These are phyloP conservation scores for Syngnathus scovelli DNA, from an alignment of 2,113 vertebrate species.

Conservation along the genomic window DNA sequence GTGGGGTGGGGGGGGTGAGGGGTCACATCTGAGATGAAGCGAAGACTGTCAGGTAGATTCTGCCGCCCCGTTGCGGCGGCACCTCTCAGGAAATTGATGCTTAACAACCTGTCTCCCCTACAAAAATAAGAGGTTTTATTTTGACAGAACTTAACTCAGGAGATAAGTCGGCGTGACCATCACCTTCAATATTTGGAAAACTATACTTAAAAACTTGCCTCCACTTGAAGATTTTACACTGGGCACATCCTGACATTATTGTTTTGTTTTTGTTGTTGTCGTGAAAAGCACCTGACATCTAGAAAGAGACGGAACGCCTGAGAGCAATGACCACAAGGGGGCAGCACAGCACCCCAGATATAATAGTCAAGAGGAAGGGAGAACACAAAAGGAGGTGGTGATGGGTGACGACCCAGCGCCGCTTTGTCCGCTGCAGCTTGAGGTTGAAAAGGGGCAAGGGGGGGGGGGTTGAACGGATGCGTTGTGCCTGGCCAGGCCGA, in stretches of 20 bases:
- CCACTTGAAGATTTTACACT: slow-evolving; percentile 17
- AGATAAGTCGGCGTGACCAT: slow-evolving; percentile 74
- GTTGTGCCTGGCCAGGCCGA: slow-evolving; percentile 46
- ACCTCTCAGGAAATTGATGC: background rate
- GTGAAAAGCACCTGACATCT: slow-evolving; percentile 57
- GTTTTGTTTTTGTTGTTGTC: slow-evolving; percentile 1
- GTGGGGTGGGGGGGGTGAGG: background rate
- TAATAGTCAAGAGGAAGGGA: slow-evolving; percentile 17
- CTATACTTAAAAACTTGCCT: slow-evolving; percentile 6
- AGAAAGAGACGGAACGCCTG: slow-evolving; percentile 58
- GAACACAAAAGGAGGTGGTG: slow-evolving; percentile 9
- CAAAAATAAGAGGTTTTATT: slow-evolving; percentile 39
- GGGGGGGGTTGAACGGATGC: slow-evolving; percentile 21
- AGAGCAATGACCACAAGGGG: slow-evolving; percentile 63
- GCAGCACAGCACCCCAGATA: slow-evolving; percentile 50
- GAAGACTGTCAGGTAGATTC: slow-evolving; percentile 22
- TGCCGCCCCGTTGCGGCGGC: background rate
- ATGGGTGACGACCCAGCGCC: slow-evolving; percentile 11
- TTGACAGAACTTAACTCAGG: slow-evolving; percentile 1
- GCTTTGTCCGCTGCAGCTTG: slow-evolving; percentile 11
- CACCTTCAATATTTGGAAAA: slow-evolving; percentile 30
- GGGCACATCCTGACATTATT: slow-evolving; percentile 24
- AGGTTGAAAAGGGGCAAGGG: background rate
- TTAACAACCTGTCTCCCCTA: slow-evolving; percentile 68
- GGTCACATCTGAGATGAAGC: slow-evolving; percentile 37